Evolutionary conservation across 2,113 vertebrate species (phyloP).

Genomic region (Esox niger): DNA sequence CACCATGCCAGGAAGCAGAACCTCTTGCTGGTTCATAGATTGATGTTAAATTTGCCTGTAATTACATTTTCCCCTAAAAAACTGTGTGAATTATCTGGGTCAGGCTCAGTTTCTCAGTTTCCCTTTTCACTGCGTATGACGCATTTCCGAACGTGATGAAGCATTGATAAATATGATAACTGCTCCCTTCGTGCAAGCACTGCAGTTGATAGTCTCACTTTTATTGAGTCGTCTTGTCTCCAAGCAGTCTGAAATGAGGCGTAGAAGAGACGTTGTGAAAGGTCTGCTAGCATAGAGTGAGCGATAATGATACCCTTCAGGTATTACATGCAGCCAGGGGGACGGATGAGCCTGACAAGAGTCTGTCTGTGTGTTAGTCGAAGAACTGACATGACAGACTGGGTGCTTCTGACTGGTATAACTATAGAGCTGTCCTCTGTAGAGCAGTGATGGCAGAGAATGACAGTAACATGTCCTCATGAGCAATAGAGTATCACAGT

Average conservation of each 20-base stretch:
- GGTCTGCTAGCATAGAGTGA: not conserved
- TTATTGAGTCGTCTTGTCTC: not conserved
- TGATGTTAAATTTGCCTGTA: not conserved
- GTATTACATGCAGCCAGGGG: too few species aligned
- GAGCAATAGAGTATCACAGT: too few species aligned
- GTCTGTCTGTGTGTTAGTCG: too few species aligned
- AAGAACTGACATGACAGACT: too few species aligned
- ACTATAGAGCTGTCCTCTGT: too few species aligned
- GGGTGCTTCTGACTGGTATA: too few species aligned
- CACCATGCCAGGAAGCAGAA: not conserved
- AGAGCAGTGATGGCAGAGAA: too few species aligned
- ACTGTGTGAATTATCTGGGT: not conserved
- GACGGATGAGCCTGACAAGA: too few species aligned
- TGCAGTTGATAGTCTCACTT: not conserved
- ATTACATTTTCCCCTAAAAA: not conserved
- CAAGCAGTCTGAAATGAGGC: not conserved
- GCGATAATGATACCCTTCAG: not conserved
- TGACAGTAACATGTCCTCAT: too few species aligned
- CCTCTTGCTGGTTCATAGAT: not conserved
- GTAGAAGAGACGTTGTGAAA: not conserved
- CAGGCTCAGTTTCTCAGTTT: not conserved
- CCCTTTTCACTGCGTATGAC: not conserved
- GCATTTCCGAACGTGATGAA: not conserved
- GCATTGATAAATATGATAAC: not conserved
- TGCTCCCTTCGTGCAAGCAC: not conserved